These are phyloP conservation scores for Eubucco bourcierii DNA, from an alignment of 2,113 vertebrate genomes.

Conservation along the genomic window DNA sequence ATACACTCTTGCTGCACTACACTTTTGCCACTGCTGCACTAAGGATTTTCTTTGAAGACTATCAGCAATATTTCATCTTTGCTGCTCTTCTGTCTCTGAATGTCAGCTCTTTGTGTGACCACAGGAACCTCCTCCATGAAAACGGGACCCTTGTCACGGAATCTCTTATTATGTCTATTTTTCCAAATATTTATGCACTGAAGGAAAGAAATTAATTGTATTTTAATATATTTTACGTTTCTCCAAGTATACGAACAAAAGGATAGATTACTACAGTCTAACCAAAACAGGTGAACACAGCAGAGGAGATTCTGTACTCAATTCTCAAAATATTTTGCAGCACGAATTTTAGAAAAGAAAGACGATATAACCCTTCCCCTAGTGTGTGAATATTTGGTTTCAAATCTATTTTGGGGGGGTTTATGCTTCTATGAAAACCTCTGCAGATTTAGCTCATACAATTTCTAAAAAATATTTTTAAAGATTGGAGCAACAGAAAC, in stretches of 20 bases:
- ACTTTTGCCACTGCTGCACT: neutral
- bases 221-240: neutral
- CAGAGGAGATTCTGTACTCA: neutral
- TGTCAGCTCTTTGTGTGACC: accelerated
- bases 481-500: neutral
- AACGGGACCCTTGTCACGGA: neutral
- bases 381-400: neutral
- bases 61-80: neutral
- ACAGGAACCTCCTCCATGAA: accelerated
- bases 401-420: neutral
- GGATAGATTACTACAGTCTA: neutral
- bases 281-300: neutral
- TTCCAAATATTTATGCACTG: accelerated
- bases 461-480: too few species aligned
- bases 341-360: neutral
- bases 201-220: neutral
- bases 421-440: neutral
- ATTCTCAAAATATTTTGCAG: neutral
- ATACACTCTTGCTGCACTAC: accelerated
- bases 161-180: neutral
- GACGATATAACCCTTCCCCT: neutral
- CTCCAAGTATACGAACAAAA: neutral
- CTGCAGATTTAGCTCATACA: neutral
- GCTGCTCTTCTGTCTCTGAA: neutral
- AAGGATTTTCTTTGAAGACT: neutral